A percentile compares a stretch with the other conserved stretches of the same genome.
phyloP scores from a whole-genome alignment of 2,888 invertebrate genomes.

The Tipula helvola region DNA sequence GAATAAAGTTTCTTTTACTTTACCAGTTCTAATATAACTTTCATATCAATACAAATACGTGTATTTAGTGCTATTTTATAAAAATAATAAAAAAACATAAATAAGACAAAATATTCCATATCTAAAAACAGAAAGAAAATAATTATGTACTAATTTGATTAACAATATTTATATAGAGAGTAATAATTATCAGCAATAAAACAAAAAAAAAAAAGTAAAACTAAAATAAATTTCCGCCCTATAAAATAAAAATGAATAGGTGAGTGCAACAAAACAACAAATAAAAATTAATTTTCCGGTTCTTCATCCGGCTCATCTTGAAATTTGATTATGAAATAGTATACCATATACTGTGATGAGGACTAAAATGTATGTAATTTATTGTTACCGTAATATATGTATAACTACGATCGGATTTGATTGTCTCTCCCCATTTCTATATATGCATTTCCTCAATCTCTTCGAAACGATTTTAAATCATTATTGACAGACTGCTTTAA shows the following conservation, averaged over 20 bases:
- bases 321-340: neutral
- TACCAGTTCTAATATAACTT: neutral
- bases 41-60: conserved; percentile 6
- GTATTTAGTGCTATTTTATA: conserved; percentile 6
- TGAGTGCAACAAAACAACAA: neutral
- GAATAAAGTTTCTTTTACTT: neutral
- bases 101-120: neutral
- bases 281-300: neutral
- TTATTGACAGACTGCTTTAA: neutral
- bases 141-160: neutral
- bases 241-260: conserved; percentile 5
- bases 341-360: neutral
- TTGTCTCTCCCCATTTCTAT: neutral
- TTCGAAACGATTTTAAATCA: neutral
- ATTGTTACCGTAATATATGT: neutral
- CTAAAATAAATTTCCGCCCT: neutral
- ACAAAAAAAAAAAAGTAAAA: neutral
- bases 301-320: neutral
- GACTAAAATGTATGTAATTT: neutral
- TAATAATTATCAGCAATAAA: conserved; percentile 7
- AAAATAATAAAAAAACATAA: neutral
- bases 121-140: neutral
- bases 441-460: neutral
- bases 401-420: neutral
- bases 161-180: neutral